Base-by-base conservation (phyloP, 2,113 vertebrate genomes). In the Eptesicus fuscus region DNA sequence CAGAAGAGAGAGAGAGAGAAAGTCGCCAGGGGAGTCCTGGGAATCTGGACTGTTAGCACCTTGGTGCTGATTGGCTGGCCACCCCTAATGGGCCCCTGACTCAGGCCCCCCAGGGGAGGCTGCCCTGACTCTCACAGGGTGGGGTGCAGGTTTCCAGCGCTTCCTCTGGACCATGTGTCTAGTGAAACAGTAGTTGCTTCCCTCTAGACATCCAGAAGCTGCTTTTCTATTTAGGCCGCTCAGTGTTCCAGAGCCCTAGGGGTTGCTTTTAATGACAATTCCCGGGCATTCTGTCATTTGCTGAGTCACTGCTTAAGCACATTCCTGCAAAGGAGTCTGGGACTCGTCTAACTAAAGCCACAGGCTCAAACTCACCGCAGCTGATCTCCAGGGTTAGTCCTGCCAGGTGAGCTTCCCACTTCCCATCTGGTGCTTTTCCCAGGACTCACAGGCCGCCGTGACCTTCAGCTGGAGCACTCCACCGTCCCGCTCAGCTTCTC, bases 221-320 rank as follows among this genome's bases (percentile, higher is more conserved):
- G 79, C 65, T 74, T 76, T 94, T 67, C 61, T 84, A 14, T 53
- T 51, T 65, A 74, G 63, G 47, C 88, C 84, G 32, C 53, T 80
- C n/a, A n/a, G 28, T 61, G 84, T 95, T 42, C 89, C 71, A 80
- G 77, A 53, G 47, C 25, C 37, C 73, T 35, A 32, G 77, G 42
- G 80, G 70, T 87, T 80, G 49, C 56, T 42, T 71, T 79, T 71
- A 69, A 91, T 56, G 92, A 83, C 83, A 88, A 2, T 44, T 71
- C 28, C 44, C 69, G 53, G 82, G 61, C 78, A 37, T 59, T 77
- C 82, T 14, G 59, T 65, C 47, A 44, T 88, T n/a, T 56, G n/a
- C 61, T 94, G 96, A 96, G 78, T 93, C 59, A 95, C 51, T 18
- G 30, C 69, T 56, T 35, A 78, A 97, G 88, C 77, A 91, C 30